Evolutionary conservation across 2,888 invertebrate genomes (phyloP), one percentile per base, ranked within the genome.

Genomic region (Helleia helle): DNA sequence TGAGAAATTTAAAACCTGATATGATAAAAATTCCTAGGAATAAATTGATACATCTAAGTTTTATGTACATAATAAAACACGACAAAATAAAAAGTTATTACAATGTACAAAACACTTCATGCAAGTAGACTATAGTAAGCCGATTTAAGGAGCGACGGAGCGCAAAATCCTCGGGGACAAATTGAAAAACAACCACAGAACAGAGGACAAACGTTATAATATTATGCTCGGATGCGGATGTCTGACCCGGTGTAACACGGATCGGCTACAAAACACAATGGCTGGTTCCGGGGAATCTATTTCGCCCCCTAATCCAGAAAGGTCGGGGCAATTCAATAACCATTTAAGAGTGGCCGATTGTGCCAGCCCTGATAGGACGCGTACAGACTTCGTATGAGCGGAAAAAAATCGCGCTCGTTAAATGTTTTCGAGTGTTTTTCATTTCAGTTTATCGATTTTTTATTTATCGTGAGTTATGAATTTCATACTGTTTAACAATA

Each of bases 311-410:
- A 77, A 77, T 79, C 75, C 74, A 62, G 72, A 75, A 76, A 75
- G 77, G 79, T 79, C 63, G 63, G 63, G 60, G 63, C 65, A 58
- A 72, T 80, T 73, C 75, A 73, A 75, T 80, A 74, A 74, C 75
- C 75, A 74, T 72, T 77, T 74, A 71, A 69, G 67, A 65, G 64
- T 62, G 59, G 60, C 60, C 65, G 68, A 70, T 73, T 68, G 71
- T 64, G 53, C 67, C 55, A 54, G 43, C 47, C 45, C 61, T 65
- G 73, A 74, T 75, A 75, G 70, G 49, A 51, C 25, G 27, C 3
- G 3, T 3, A 18, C 18, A 18, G 18, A 18, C 18, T 18, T 5
- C 18, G 18, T 4, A 18, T 18, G 18, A 3, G 4, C 18, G 18
- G 5, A 4, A 18, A 18, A n/a, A 18, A 18, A 18, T n/a, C n/a